Evolutionary conservation across 2,113 vertebrate species (phyloP), one percentile per base, ranked within the genome.

Genomic region (Orycteropus afer): DNA sequence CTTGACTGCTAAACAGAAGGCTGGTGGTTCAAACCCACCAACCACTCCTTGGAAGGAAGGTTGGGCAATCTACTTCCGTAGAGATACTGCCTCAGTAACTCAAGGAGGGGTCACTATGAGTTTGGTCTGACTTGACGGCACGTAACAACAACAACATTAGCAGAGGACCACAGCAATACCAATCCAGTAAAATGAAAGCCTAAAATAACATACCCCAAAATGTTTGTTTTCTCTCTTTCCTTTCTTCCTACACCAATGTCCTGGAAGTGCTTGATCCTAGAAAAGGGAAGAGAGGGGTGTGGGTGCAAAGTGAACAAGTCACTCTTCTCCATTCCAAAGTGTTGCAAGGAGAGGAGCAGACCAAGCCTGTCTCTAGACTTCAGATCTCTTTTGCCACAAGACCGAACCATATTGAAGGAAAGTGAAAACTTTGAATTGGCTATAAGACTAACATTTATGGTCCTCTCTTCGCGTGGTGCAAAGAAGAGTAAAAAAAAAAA

Each of bases 351-450:
- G n/a, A 12, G 45, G 42, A 4, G 6, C 22, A 10, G 29, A 22
- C n/a, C n/a, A 71, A 0, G 18, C 20, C 11, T 34, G 3, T 37
- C 29, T 51, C 37, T 45, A 8, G 13, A n/a, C 14, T 14, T 22
- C 8, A 71, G 57, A 37, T 47, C 29, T 29, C 40, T 47, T 49
- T 51, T 63, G 51, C 55, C 49, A 18, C 42, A 20, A 69, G 42
- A 18, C 73, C 29, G 25, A 3, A 17, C 13, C 6, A 23, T 37
- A 15, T 5, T 7, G 3, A n/a, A 8, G 34, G 4, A 14, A 34
- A 53, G 49, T 20, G 45, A 13, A 51, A 29, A 17, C 5, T 65
- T 32, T 1, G 5, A 22, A 11, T 0, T 29, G 20, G 42, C n/a
- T n/a, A 3, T 7, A n/a, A n/a, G n/a, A n/a, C n/a, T n/a, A n/a